Conservation (phyloP, 2,797 vertebrate species). For the Rhynchotus rufescens region DNA sequence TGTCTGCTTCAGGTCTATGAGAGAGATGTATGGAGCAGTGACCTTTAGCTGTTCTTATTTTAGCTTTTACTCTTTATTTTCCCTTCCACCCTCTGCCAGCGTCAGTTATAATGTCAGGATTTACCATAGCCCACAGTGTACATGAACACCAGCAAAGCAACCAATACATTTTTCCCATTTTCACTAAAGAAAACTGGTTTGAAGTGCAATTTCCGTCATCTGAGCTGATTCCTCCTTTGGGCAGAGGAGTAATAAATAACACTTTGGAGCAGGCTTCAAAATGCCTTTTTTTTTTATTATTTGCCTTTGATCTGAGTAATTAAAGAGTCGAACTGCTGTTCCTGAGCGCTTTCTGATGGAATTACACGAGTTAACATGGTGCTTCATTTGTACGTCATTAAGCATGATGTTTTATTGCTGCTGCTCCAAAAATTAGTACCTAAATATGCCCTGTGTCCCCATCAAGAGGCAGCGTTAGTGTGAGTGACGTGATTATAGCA, state of each 20-base stretch:
- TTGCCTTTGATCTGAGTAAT: slow-evolving; percentile 58
- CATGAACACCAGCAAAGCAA: neutral
- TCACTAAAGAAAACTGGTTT: neutral
- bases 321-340: slow-evolving; percentile 42
- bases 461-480: slow-evolving; percentile 5
- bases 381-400: slow-evolving; percentile 63
- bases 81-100: neutral
- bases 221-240: neutral
- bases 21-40: neutral
- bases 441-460: slow-evolving; percentile 41
- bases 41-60: slow-evolving; percentile 34
- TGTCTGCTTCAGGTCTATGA: neutral
- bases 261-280: slow-evolving; percentile 61
- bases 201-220: neutral
- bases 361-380: slow-evolving; percentile 3
- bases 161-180: neutral
- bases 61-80: neutral
- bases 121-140: neutral
- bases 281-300: neutral
- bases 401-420: slow-evolving; percentile 32
- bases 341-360: slow-evolving; percentile 35
- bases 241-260: slow-evolving; percentile 58
- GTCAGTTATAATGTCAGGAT: neutral
- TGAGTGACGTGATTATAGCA: neutral
- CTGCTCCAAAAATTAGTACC: slow-evolving; percentile 56